Conservation (phyloP, 2,797 vertebrate species). For the Rhabdomys pumilio region DNA sequence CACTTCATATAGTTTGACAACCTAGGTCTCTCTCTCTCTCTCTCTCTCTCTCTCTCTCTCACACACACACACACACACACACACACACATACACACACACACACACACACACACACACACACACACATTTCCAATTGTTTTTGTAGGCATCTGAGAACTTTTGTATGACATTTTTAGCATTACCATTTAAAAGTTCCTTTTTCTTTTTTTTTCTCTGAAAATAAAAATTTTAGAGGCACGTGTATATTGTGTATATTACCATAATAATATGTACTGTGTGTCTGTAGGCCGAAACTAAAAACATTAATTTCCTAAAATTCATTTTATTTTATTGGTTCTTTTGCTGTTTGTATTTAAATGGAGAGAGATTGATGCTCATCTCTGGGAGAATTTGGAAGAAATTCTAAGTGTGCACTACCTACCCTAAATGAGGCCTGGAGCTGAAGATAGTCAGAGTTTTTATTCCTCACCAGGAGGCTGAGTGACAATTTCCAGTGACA, state of each 20-base stretch:
- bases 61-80: no score
- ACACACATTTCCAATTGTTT: neutral
- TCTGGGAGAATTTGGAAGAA: slow-evolving; percentile 57
- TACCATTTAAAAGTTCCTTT: neutral
- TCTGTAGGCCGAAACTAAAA: neutral
- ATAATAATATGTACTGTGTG: neutral
- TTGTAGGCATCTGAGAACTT: neutral
- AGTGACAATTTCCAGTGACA: slow-evolving; percentile 6
- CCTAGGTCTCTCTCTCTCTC: neutral
- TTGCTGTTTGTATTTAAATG: slow-evolving; percentile 48
- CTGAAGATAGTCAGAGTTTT: slow-evolving; percentile 28
- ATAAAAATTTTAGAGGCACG: slow-evolving; percentile 21
- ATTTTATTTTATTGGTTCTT: neutral
- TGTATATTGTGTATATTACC: neutral
- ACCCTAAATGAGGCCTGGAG: slow-evolving; percentile 9
- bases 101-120: no score
- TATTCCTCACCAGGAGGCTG: neutral
- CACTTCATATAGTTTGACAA: slow-evolving; percentile 26
- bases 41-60: no score
- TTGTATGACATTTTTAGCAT: slow-evolving; percentile 50
- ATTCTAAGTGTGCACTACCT: neutral
- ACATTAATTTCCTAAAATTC: neutral
- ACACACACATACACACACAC: no score
- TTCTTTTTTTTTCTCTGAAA: neutral
- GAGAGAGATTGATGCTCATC: neutral